Evolutionary conservation across 1,140 invertebrate genomes (phyloP).

Genomic region (Pomacea maculata): DNA sequence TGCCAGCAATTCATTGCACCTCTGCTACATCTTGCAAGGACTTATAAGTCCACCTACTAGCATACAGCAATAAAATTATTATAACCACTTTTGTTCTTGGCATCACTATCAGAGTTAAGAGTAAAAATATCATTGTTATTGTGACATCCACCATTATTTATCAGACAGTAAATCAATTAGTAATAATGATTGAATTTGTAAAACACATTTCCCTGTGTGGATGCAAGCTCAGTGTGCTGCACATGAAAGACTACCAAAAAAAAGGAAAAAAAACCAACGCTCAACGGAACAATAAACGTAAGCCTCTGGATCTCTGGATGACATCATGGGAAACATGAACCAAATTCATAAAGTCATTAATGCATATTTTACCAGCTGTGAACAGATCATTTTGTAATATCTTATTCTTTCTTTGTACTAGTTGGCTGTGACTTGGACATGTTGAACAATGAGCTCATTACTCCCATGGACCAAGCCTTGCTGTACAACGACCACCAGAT

Average conservation of each 20-base stretch:
- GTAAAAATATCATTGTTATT: not conserved
- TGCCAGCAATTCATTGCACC: not conserved
- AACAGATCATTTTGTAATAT: not conserved
- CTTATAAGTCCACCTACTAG: too few relatives aligned
- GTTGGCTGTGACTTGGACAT: conserved; percentile 29
- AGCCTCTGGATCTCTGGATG: not conserved
- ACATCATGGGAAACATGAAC: not conserved
- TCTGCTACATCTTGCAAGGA: not conserved
- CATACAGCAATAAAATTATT: not conserved
- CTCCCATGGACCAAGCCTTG: conserved; percentile 29
- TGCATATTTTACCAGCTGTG: not conserved
- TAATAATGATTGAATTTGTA: too few relatives aligned
- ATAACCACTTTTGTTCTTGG: not conserved
- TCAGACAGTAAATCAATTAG: not conserved
- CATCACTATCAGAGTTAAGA: not conserved
- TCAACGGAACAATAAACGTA: not conserved
- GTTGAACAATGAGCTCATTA: conserved; percentile 30
- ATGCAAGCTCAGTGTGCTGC: not conserved
- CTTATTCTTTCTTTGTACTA: not conserved
- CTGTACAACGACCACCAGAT: conserved; percentile 23
- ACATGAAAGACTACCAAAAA: not conserved
- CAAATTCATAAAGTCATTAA: not conserved
- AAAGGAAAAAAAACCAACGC: not conserved
- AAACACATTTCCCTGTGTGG: not conserved
- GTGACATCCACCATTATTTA: not conserved